Percentiles rank a stretch among this genome's conserved stretches.
Conservation (phyloP, 2,797 vertebrate genomes). For the Hydrocynus forskahlii region DNA sequence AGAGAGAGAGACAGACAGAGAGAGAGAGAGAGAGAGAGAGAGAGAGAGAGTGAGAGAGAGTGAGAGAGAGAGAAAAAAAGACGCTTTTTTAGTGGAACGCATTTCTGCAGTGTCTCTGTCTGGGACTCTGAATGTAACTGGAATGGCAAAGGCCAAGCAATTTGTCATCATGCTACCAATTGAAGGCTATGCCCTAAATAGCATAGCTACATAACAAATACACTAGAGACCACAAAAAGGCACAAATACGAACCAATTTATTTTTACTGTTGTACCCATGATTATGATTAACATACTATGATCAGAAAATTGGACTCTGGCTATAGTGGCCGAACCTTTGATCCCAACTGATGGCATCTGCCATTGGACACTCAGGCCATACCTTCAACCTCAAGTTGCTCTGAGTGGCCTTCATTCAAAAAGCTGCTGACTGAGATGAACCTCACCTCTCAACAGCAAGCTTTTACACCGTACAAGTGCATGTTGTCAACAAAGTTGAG, state of each 20-base stretch:
- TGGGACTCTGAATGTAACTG: conserved; percentile 10
- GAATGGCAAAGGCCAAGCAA: conserved; percentile 13
- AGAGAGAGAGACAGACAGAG: background rate
- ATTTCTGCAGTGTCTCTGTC: conserved; percentile 26
- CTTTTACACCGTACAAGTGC: too few species aligned
- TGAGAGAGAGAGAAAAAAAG: background rate
- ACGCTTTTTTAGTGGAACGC: background rate
- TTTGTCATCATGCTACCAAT: conserved; percentile 29
- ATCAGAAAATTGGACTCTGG: background rate
- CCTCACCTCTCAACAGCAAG: too few species aligned
- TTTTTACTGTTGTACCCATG: background rate
- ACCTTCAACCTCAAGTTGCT: background rate
- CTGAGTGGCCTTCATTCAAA: background rate
- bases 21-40: background rate
- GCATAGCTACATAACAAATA: conserved; percentile 11
- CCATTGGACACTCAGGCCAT: background rate
- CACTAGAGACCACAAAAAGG: background rate
- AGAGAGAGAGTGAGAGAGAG: background rate
- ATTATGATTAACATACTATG: conserved; percentile 4
- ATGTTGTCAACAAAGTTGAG: too few species aligned
- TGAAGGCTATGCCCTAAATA: background rate
- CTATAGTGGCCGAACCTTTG: background rate
- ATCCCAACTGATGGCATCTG: background rate
- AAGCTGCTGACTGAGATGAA: too few species aligned
- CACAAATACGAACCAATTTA: background rate